Base-by-base conservation (phyloP, 2,113 vertebrate genomes). In the Chionis minor region DNA sequence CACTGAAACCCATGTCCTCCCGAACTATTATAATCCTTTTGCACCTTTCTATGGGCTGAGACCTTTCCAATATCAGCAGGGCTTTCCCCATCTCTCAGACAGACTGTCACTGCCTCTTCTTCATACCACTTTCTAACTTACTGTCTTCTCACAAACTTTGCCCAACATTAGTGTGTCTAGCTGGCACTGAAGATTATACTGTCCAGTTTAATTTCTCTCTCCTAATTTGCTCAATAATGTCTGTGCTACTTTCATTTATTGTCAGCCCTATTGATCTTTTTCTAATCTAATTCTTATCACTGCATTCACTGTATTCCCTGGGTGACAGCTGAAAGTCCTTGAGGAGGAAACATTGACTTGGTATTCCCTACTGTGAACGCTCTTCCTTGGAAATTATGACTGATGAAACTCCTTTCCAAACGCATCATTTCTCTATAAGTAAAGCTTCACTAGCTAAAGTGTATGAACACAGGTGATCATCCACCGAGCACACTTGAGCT, bases 201-300 rank as follows among this genome's bases (percentile, higher is more conserved):
- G 94, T 98, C 96, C 86, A 77, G 67, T 95, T 96, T 95, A 95
- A 97, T 98, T 97, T 95, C 92, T 97, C 96, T 97, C 79, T 96
- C 90, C 94, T 97, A 96, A 97, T 97, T 87, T 97, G 78, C 95
- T 96, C 97, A 96, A 96, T 97, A 97, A 98, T 94, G 97, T 95
- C 97, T 95, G 74, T 97, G 96, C 95, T 97, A 93, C 95, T 98
- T 96, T 90, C 95, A 97, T 97, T 98, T 98, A 97, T 96, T 97
- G 96, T 97, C 97, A 97, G 83, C 78, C 94, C 91, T 97, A 98
- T 97, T 96, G 97, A 98, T 97, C 96, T 91, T 94, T 84, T 95
- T 97, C 96, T 97, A 96, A 98, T 96, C 94, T 97, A 97, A 98
- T 97, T 97, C 94, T 94, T 94, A 96, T 97, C 95, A 95, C 94